phyloP scores from a whole-genome alignment of 1,140 invertebrate species.

The Drosophila equinoxialis region DNA sequence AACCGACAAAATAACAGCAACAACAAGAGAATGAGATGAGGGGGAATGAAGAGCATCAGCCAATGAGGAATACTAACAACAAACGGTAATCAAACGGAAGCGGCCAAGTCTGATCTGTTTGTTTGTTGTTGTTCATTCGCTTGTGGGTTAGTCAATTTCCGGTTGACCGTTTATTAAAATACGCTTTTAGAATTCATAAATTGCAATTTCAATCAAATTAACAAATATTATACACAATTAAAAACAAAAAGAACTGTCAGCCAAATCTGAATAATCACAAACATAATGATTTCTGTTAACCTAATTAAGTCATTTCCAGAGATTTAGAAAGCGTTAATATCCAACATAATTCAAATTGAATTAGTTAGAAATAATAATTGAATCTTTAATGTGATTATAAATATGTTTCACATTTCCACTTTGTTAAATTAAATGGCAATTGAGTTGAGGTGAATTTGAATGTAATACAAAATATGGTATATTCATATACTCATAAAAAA shows the following conservation, averaged over 20 bases:
- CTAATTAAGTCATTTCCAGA: conserved; percentile 3
- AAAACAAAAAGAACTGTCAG: conserved; percentile 17
- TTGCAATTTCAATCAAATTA: conserved; percentile 45
- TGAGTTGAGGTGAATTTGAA: not conserved
- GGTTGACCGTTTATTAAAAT: conserved; percentile 63
- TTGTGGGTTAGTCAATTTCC: conserved; percentile 67
- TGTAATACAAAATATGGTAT: too few relatives aligned
- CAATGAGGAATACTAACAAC: conserved; percentile 25
- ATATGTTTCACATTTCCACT: too few relatives aligned
- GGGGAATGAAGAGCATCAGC: not conserved
- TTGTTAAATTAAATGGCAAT: not conserved
- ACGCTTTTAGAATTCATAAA: conserved; percentile 31
- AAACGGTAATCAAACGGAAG: conserved; percentile 72
- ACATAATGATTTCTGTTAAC: conserved; percentile 27
- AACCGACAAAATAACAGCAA: conserved; percentile 28
- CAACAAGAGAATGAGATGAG: conserved; percentile 7
- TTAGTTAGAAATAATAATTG: conserved; percentile 10
- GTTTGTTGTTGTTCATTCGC: conserved; percentile 13
- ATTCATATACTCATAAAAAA: too few relatives aligned
- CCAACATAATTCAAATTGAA: conserved; percentile 10
- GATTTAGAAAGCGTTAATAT: conserved; percentile 1
- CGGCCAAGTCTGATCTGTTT: conserved; percentile 48
- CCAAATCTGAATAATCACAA: conserved; percentile 6
- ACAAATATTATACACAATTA: conserved; percentile 38
- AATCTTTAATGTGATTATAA: not conserved